A percentile compares a stretch with the other conserved stretches of the same genome.
These are phyloP conservation scores for Pithys albifrons DNA, from an alignment of 2,113 vertebrate genomes.

Conservation along the genomic window DNA sequence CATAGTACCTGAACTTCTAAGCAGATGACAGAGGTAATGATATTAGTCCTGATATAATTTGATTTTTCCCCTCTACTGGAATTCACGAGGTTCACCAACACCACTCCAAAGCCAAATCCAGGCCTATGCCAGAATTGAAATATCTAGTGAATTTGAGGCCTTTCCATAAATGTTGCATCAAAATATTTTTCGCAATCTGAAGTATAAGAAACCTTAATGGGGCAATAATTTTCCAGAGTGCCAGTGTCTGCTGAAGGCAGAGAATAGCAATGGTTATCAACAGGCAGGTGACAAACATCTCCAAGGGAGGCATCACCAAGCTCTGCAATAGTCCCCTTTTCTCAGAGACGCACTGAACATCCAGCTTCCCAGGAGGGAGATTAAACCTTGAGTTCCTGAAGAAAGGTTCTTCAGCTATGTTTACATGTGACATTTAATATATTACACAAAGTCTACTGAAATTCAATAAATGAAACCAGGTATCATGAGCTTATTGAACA, in stretches of 20 bases:
- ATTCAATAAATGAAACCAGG: background rate
- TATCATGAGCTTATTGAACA: background rate
- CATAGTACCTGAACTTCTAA: background rate
- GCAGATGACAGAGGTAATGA: background rate
- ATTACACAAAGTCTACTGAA: background rate
- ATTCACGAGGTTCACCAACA: accelerated
- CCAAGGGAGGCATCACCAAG: background rate
- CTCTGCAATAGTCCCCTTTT: background rate
- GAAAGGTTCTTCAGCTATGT: background rate
- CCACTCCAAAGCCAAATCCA: background rate
- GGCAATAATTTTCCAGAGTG: background rate
- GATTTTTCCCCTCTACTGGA: background rate
- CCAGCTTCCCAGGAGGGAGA: background rate
- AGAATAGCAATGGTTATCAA: background rate
- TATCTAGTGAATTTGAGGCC: background rate
- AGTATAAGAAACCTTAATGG: background rate
- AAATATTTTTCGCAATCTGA: background rate
- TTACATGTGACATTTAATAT: background rate
- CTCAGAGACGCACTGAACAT: background rate
- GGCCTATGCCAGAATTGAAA: background rate
- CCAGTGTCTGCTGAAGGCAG: background rate
- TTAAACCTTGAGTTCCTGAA: background rate
- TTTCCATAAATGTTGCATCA: background rate
- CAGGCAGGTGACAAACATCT: background rate
- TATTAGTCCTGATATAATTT: background rate